These are phyloP conservation scores for Percopsis omiscomaycus DNA, from an alignment of 2,797 vertebrate species.

Conservation along the genomic window DNA sequence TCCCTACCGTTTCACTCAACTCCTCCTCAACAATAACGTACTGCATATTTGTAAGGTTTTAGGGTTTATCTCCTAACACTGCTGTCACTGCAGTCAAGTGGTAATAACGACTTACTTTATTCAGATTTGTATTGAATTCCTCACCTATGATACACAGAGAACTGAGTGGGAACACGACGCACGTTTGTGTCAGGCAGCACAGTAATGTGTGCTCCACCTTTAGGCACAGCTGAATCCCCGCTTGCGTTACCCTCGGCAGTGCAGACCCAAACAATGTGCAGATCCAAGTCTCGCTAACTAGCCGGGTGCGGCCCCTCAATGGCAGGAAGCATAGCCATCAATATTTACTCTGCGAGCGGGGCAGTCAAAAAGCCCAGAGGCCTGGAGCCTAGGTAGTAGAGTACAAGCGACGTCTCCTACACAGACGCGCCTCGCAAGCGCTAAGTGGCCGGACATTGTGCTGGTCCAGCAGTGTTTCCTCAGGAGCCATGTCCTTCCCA, in stretches of 20 bases:
- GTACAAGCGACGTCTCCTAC: conserved; percentile 37
- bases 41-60: no score
- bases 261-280: conserved; percentile 75
- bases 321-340: conserved; percentile 84
- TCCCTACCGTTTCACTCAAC: no score
- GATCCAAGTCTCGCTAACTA: conserved; percentile 64
- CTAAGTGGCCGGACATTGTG: conserved; percentile 24
- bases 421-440: conserved; percentile 15
- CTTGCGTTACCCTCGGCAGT: conserved; percentile 67
- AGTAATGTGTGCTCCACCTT: no score
- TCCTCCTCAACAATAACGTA: no score
- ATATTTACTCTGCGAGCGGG: conserved; percentile 82
- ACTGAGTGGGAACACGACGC: no score
- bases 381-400: conserved; percentile 59
- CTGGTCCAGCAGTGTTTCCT: conserved; percentile 52
- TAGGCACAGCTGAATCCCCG: conserved; percentile 8
- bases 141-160: no score
- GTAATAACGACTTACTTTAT: no score
- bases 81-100: no score
- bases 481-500: conserved; percentile 68
- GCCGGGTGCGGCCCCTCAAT: conserved; percentile 77
- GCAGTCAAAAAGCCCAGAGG: conserved; percentile 62
- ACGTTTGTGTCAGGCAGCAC: no score
- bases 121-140: no score
- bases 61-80: no score